Base-by-base conservation (phyloP, 2,113 vertebrate species). In the Sigmodon hispidus region DNA sequence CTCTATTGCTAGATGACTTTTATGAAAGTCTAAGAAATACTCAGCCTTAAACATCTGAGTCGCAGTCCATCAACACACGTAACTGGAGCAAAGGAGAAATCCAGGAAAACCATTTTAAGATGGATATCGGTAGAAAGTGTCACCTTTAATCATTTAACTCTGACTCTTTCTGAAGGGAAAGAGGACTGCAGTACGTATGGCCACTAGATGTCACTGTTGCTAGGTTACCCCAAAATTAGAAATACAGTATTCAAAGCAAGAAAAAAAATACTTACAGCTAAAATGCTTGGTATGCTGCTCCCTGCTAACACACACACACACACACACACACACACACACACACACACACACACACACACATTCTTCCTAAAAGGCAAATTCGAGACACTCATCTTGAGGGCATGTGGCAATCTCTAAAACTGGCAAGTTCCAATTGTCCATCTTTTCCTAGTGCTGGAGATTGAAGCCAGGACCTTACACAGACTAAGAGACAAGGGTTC, bases 181-280 rank as follows among this genome's bases (percentile, higher is more conserved):
- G 22, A 17, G 3, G 72, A 69, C 43, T 45, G 24, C 36, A 40
- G 36, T 17, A 10, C 2, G 1, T 17, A 3, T 84, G 75, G 43
- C 95, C 97, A 95, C 97, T 96, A 97, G 97, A 96, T 97, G 96
- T 94, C 96, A 88, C 96, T 96, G 87, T 96, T 86, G 94, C 70
- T 29, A 90, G 90, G 45, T 59, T 63, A 85, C 94, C 52, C 55
- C 16, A 63, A 91, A 72, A 55, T 87, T 84, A 59, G 24, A 55
- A 79, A 40, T 9, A 16, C 72, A 94, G 24, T 52, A 77, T 94
- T 87, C 57, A 36, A 17, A 17, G 7, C 55, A 93, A 73, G 86
- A 87, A 87, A 83, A 1, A 26, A 4, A 84, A 55, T 67, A 59
- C 31, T 77, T 85, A 16, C 63, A 90, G 40, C 55, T 75, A 87